phyloP scores from a whole-genome alignment of 2,888 invertebrate genomes.

The Scelioninae gen. 1 region DNA sequence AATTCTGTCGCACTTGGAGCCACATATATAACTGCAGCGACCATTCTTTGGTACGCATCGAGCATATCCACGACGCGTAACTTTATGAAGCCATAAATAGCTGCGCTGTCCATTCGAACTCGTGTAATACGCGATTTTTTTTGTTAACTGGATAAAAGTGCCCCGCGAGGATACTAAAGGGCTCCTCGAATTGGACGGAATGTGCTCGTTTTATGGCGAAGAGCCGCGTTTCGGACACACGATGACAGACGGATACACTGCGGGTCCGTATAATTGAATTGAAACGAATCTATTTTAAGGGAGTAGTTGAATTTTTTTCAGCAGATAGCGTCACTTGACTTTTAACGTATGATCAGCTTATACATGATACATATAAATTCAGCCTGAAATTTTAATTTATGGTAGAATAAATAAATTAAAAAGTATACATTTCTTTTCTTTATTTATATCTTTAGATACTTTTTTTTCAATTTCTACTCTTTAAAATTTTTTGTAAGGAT shows the following conservation, averaged over 20 bases:
- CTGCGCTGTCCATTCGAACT: conserved; percentile 63
- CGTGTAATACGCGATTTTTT: conserved; percentile 68
- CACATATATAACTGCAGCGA: conserved; percentile 34
- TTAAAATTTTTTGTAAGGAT: no score
- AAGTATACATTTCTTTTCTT: no score
- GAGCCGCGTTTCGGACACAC: conserved; percentile 45
- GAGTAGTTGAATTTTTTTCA: conserved; percentile 38
- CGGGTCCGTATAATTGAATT: conserved; percentile 51
- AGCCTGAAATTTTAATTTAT: no score
- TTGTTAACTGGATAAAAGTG: conserved; percentile 57
- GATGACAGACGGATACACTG: conserved; percentile 62
- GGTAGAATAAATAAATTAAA: no score
- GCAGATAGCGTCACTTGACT: neutral
- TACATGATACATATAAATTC: no score
- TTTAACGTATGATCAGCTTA: no score
- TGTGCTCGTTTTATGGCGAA: conserved; percentile 55
- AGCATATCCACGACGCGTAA: conserved; percentile 59
- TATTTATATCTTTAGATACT: no score
- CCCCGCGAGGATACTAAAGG: conserved; percentile 66
- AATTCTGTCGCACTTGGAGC: conserved; percentile 53
- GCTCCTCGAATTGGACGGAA: conserved; percentile 54
- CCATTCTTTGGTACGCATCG: conserved; percentile 53
- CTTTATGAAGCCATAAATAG: conserved; percentile 72
- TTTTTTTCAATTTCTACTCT: no score
- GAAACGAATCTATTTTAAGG: conserved; percentile 35